Conservation (phyloP, 2,888 invertebrate species). For the Tribolium freemani region DNA sequence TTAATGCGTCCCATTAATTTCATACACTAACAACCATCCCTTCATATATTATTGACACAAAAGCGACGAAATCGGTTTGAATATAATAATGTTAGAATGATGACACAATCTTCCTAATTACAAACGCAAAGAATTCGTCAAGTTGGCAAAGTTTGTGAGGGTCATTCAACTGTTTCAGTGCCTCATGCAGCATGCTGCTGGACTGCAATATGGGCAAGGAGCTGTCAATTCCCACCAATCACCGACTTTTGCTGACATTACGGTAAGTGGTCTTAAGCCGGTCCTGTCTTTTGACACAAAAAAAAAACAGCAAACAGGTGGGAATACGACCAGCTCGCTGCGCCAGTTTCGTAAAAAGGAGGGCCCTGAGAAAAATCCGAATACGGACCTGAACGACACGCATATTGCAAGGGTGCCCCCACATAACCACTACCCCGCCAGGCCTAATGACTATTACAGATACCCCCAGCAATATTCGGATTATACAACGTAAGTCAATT, state of each 20-base stretch:
- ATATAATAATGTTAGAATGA: neutral
- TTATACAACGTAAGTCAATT: slow-evolving; percentile 55
- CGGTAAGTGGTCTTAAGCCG: slow-evolving; percentile 50
- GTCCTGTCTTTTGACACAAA: neutral
- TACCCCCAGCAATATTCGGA: slow-evolving; percentile 58
- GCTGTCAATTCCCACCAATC: slow-evolving; percentile 62
- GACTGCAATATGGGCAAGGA: slow-evolving; percentile 60
- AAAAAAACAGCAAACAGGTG: slow-evolving; percentile 51
- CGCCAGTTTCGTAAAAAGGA: slow-evolving; percentile 66
- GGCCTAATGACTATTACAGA: slow-evolving; percentile 57
- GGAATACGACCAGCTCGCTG: slow-evolving; percentile 61
- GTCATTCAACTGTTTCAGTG: slow-evolving; percentile 51
- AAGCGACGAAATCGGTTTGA: slow-evolving; percentile 13
- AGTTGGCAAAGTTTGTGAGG: slow-evolving; percentile 12
- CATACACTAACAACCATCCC: slow-evolving; percentile 3
- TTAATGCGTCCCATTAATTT: slow-evolving; percentile 22
- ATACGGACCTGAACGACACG: slow-evolving; percentile 37
- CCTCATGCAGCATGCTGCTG: slow-evolving; percentile 63
- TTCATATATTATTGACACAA: slow-evolving; percentile 7
- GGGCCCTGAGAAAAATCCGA: slow-evolving; percentile 58
- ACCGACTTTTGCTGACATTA: slow-evolving; percentile 54
- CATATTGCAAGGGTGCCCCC: slow-evolving; percentile 67
- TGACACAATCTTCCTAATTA: neutral
- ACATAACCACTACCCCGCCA: slow-evolving; percentile 64
- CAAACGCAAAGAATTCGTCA: slow-evolving; percentile 15